A percentile compares a stretch with the other conserved stretches of the same genome.
These are phyloP conservation scores for Camelus bactrianus DNA, from an alignment of 2,113 vertebrate genomes.

Conservation along the genomic window DNA sequence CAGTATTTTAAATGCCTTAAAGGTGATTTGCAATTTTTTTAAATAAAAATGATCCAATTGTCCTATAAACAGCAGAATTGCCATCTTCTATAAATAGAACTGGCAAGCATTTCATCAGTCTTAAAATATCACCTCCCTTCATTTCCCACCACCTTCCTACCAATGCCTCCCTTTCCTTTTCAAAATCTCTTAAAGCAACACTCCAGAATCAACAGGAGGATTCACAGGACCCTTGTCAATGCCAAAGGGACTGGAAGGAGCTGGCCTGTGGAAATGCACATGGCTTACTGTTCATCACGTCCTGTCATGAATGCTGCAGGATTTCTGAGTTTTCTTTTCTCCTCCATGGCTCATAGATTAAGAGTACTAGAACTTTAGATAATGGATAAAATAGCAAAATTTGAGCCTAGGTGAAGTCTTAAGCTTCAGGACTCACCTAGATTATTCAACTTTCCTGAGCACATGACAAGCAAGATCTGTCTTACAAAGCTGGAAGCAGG, in stretches of 20 bases:
- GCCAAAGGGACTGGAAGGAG: neutral
- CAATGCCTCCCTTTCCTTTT: neutral
- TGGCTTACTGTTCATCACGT: neutral
- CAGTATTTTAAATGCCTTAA: conserved; percentile 11
- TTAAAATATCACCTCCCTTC: conserved; percentile 60
- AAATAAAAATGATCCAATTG: conserved; percentile 59
- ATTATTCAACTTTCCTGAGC: neutral
- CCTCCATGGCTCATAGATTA: neutral
- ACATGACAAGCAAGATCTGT: neutral
- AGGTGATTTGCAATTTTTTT: conserved; percentile 44
- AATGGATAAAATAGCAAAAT: neutral
- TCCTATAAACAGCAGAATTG: conserved; percentile 51
- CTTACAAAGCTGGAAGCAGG: neutral
- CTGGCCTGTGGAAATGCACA: accelerated
- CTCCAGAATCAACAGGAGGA: neutral
- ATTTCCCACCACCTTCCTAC: neutral
- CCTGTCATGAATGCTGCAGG: neutral
- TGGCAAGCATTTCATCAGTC: conserved; percentile 41
- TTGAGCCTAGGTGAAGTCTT: neutral
- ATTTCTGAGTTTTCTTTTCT: neutral
- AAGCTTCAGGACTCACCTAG: neutral
- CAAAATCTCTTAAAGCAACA: conserved; percentile 35
- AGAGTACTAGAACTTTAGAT: neutral
- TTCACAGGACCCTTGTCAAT: neutral
- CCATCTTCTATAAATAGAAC: conserved; percentile 60